Base-by-base conservation (phyloP, 2,888 invertebrate species). In the Drosophila subquinaria region DNA sequence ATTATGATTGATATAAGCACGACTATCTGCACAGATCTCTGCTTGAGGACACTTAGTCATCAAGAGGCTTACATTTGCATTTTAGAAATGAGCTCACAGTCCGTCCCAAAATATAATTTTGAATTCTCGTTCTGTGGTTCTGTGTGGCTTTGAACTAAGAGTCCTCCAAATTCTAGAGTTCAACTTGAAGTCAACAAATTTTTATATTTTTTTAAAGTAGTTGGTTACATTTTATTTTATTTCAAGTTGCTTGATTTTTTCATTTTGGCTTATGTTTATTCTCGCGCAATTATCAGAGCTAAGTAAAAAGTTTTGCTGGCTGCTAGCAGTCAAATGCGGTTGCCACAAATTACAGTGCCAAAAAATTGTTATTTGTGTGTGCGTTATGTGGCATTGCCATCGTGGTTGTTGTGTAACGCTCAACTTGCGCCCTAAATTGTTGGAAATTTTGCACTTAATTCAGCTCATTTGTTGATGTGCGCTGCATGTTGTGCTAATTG, bases 301-400 rank as follows among this genome's bases (percentile, higher is more conserved):
- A 72, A 72, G 69, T 89, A 66, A 71, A 86, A 89, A 84, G 76
- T 84, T 89, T 76, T 66, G 70, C 62, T 64, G 60, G 47, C 33
- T 56, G 59, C 42, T 42, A 53, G 47, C 83, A 65, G 48, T 38
- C 53, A 69, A 73, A 66, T 69, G 68, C 60, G 70, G 62, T 76
- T 56, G 67, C 69, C 89, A 70, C 68, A 81, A 88, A 71, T 76
- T 79, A 73, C 66, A 52, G 59, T 50, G 57, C 74, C 69, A 64
- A 57, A 57, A 48, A 42, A 23, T 9, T 33, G 20, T 15, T 76
- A 66, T 76, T 63, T 77, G 38, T 45, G 43, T 48, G 50, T 50
- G 50, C 17, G 27, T 47, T 35, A 4, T 57, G 57, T 9, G 36
- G 50, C 35, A 45, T 17, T 35, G 9, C 3, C 17, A 23, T 38